Base-by-base conservation (phyloP, 2,797 vertebrate genomes). In the Enteromius trimaculatus region DNA sequence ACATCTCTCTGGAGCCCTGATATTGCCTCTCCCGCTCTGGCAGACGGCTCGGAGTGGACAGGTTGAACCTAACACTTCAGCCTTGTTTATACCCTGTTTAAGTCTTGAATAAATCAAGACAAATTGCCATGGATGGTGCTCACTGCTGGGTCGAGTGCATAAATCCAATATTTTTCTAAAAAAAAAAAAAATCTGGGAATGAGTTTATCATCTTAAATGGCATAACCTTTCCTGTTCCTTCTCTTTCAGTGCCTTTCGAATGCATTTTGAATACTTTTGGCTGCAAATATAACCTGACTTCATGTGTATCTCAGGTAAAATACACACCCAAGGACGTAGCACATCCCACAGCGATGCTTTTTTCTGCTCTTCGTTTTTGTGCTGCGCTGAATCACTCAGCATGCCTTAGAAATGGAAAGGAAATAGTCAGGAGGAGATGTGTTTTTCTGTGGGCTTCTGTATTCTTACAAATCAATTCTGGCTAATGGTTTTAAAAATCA, bases 61-160 rank as follows among this genome's bases (percentile, higher is more conserved):
- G 79, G 86, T 83, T 87, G 82, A 88, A 89, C 86, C 86, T 83
- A 80, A 77, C 83, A 71, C 86, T 88, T 66, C 81, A 87, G 75
- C 77, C 87, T 88, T 90, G 89, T 89, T 90, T 90, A 90, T 88
- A 85, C 85, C 84, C 85, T 89, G 87, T 89, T 89, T 89, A 90
- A 88, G 84, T 87, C 87, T 89, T 88, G 87, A 89, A 90, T 90
- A 90, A 89, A 90, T 89, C 90, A 88, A 71, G 80, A 77, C 86
- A 90, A 89, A 90, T 90, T 88, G 87, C 86, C 29, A 51, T 82
- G 88, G 82, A 89, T 88, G 85, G 65, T 83, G 86, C 80, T 87
- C 85, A 75, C 87, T 83, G 65, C 80, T 85, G 74, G 86, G 83
- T 86, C 77, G 70, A 90, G 88, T 86, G 77, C 86, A 87, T 87